phyloP scores from a whole-genome alignment of 1,140 invertebrate genomes.

The Thereuonema tuberculata region DNA sequence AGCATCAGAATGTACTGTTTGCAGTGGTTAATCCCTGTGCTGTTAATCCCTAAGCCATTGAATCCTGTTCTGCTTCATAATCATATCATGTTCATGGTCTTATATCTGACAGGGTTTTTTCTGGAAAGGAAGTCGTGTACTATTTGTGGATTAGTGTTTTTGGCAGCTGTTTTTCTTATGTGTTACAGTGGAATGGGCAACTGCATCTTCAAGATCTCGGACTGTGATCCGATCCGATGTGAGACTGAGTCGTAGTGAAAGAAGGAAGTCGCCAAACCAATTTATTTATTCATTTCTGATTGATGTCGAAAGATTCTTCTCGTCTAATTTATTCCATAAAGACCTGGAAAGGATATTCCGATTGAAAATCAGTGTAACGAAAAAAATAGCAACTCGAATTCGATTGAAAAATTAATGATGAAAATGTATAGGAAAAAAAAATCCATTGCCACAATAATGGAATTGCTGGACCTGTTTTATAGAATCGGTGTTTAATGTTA shows the following conservation, averaged over 20 bases:
- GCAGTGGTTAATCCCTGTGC: slow-evolving; percentile 92
- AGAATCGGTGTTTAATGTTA: too few relatives aligned
- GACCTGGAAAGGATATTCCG: too few relatives aligned
- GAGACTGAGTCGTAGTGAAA: slow-evolving; percentile 19
- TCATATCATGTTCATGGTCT: slow-evolving; percentile 90
- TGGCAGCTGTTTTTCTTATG: slow-evolving; percentile 78
- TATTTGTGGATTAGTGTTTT: slow-evolving; percentile 83
- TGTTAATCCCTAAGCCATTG: slow-evolving; percentile 90
- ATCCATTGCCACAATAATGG: too few relatives aligned
- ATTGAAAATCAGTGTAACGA: too few relatives aligned
- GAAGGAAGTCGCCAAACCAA: not conserved
- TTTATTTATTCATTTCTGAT: too few relatives aligned
- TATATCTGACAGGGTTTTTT: slow-evolving; percentile 87
- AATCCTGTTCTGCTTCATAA: slow-evolving; percentile 89
- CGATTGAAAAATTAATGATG: too few relatives aligned
- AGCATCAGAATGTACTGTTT: slow-evolving; percentile 90
- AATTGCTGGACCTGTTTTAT: too few relatives aligned
- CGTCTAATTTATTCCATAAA: too few relatives aligned
- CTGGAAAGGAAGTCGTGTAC: slow-evolving; percentile 91
- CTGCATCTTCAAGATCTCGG: slow-evolving; percentile 77
- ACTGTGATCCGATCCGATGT: slow-evolving; percentile 57
- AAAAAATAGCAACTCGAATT: too few relatives aligned
- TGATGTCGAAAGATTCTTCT: too few relatives aligned
- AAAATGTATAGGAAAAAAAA: too few relatives aligned
- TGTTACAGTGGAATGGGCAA: slow-evolving; percentile 92